Conservation (phyloP, 2,888 invertebrate genomes). For the Graphium colonna region DNA sequence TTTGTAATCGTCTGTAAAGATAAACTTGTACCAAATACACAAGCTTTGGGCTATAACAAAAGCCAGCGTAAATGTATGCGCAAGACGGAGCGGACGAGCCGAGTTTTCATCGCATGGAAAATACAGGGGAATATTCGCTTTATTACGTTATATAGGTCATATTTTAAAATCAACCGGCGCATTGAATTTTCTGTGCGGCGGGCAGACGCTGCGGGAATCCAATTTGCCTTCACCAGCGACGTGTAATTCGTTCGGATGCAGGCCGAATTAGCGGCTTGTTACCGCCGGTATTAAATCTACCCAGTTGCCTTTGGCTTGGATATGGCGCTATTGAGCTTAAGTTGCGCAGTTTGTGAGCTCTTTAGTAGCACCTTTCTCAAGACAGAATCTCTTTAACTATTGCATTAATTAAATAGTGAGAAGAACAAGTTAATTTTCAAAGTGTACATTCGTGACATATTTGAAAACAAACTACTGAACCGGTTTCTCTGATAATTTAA, state of each 20-base stretch:
- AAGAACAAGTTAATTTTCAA: too few species aligned
- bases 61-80: too few species aligned
- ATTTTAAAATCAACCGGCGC: constrained; percentile 30
- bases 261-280: constrained; percentile 37
- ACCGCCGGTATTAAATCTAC: constrained; percentile 11
- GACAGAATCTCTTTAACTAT: too few species aligned
- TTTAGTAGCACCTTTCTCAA: too few species aligned
- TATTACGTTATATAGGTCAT: constrained; percentile 24
- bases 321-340: background rate
- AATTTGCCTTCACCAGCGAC: constrained; percentile 44
- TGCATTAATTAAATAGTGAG: too few species aligned
- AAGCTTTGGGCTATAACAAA: too few species aligned
- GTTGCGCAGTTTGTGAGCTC: background rate
- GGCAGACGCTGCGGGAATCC: constrained; percentile 36
- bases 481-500: too few species aligned
- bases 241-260: constrained; percentile 47
- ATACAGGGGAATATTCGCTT: background rate
- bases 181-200: constrained; percentile 22
- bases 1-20: too few species aligned
- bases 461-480: too few species aligned
- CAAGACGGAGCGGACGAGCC: background rate
- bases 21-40: too few species aligned
- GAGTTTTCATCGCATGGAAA: background rate
- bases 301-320: background rate
- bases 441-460: too few species aligned